Evolutionary conservation across 1,140 invertebrate species (phyloP).

Genomic region (Lordiphosa clarofinis): DNA sequence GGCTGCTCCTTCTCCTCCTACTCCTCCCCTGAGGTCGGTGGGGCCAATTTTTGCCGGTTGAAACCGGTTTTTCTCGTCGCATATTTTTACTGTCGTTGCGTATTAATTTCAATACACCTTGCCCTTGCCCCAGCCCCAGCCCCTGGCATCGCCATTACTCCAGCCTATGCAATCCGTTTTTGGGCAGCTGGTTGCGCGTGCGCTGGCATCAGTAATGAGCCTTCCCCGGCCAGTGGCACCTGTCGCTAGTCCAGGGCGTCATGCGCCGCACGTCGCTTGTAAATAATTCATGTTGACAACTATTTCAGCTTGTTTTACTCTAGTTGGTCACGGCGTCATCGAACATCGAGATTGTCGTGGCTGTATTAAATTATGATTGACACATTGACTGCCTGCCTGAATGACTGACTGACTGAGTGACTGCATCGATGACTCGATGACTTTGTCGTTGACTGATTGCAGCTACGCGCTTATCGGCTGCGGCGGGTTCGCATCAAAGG

Average conservation of each 20-base stretch:
- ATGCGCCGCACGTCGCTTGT: constrained; percentile 70
- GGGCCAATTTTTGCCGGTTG: constrained; percentile 43
- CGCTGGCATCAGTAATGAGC: constrained; percentile 69
- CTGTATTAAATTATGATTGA: constrained; percentile 73
- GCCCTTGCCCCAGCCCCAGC: constrained; percentile 9
- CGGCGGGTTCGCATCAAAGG: constrained; percentile 8
- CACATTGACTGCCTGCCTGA: constrained; percentile 67
- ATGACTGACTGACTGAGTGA: constrained; percentile 33
- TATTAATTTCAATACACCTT: constrained; percentile 69
- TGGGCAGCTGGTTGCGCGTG: constrained; percentile 66
- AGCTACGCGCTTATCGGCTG: constrained; percentile 26
- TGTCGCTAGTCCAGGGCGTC: constrained; percentile 37
- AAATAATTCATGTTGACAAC: constrained; percentile 78
- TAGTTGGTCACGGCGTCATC: constrained; percentile 56
- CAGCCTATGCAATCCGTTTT: constrained; percentile 43
- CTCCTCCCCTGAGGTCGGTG: no score
- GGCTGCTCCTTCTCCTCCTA: not conserved
- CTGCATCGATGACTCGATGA: constrained; percentile 8
- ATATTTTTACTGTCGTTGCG: constrained; percentile 71
- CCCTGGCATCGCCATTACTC: not conserved
- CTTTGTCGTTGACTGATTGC: constrained; percentile 6
- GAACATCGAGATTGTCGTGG: constrained; percentile 37
- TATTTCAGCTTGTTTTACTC: constrained; percentile 71
- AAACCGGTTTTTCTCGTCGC: constrained; percentile 62
- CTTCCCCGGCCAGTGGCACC: constrained; percentile 19